Conservation (phyloP, 2,888 invertebrate species). For the Polylopha cassiicola region DNA sequence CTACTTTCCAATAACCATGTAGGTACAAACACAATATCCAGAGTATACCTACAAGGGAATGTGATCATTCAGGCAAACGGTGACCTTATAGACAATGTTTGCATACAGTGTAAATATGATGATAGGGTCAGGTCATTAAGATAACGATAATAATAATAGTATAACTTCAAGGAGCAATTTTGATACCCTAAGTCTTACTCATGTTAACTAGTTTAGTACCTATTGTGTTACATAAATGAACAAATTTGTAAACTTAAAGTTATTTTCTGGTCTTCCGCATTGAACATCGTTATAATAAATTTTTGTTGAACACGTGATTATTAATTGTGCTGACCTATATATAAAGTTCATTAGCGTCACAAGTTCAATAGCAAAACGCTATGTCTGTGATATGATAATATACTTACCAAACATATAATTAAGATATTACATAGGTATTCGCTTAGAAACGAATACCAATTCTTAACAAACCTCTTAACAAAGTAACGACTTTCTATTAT, state of each 20-base stretch:
- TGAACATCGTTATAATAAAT: no score
- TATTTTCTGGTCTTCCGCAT: no score
- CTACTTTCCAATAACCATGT: not conserved
- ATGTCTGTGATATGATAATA: not conserved
- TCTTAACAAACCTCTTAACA: no score
- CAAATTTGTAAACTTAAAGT: no score
- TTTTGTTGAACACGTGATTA: conserved; percentile 11
- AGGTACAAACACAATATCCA: not conserved
- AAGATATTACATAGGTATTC: no score
- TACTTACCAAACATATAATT: no score
- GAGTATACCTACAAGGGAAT: not conserved
- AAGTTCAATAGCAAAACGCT: conserved; percentile 3
- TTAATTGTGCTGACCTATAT: conserved; percentile 15
- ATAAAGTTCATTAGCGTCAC: conserved; percentile 7
- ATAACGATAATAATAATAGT: conserved; percentile 4
- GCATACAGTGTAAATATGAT: conserved; percentile 5
- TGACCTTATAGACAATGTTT: no score
- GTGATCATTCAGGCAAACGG: no score
- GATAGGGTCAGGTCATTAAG: conserved; percentile 5
- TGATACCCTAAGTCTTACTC: not conserved
- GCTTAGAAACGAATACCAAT: no score
- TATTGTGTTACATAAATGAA: no score
- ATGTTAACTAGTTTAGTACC: no score
- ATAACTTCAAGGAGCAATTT: not conserved
- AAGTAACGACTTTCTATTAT: no score